Evolutionary conservation across 2,888 invertebrate genomes (phyloP).

Genomic region (Dexiosoma caninum): DNA sequence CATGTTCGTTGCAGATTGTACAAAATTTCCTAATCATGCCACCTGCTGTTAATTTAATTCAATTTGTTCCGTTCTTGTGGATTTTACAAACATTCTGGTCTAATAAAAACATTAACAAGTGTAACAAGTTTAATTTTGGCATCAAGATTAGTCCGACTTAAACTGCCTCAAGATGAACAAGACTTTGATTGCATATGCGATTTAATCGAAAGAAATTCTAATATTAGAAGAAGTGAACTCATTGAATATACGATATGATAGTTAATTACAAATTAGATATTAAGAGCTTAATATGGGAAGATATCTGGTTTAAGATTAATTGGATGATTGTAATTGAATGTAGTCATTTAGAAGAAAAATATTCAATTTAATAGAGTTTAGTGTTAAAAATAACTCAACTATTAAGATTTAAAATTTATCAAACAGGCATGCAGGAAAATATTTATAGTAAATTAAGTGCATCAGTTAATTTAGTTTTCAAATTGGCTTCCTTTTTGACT

Average conservation of each 20-base stretch:
- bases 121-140: neutral
- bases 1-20: neutral
- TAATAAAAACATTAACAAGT: constrained; percentile 25
- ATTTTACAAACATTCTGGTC: neutral
- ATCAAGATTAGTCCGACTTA: neutral
- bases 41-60: neutral
- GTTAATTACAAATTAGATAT: neutral
- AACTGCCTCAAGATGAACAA: neutral
- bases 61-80: neutral
- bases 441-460: too few relatives aligned
- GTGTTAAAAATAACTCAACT: neutral
- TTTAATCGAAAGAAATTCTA: neutral
- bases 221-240: neutral
- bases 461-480: neutral
- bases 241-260: too few relatives aligned
- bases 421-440: too few relatives aligned
- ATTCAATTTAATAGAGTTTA: neutral
- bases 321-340: neutral
- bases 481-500: neutral
- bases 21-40: constrained; percentile 18
- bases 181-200: neutral
- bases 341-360: neutral
- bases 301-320: neutral
- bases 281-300: neutral
- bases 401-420: neutral